A percentile compares a stretch with the other conserved stretches of the same genome.
phyloP scores from a whole-genome alignment of 1,140 invertebrate genomes.

The Plodia interpunctella region DNA sequence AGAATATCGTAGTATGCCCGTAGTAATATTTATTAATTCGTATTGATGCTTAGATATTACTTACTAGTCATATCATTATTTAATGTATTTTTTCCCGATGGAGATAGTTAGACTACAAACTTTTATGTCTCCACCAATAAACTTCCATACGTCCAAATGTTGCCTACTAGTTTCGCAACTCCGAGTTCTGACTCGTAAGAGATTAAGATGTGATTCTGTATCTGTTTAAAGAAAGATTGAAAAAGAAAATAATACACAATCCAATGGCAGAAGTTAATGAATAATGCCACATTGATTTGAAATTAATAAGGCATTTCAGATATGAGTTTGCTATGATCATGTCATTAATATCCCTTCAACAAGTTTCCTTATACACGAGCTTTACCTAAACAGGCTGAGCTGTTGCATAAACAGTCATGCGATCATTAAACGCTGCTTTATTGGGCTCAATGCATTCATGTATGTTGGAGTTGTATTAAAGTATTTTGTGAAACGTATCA shows the following conservation, averaged over 20 bases:
- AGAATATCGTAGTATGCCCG: too few relatives aligned
- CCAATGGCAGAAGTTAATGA: background rate
- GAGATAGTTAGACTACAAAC: too few relatives aligned
- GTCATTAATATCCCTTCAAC: background rate
- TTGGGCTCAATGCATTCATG: slow-evolving; percentile 13
- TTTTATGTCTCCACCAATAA: too few relatives aligned
- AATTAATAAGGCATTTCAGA: background rate
- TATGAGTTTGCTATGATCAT: slow-evolving; percentile 5
- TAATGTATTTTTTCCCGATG: too few relatives aligned
- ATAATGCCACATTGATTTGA: background rate
- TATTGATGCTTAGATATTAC: too few relatives aligned
- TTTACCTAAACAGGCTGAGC: background rate
- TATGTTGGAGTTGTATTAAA: background rate
- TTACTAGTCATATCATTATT: too few relatives aligned
- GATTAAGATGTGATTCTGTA: too few relatives aligned
- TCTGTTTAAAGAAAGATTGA: background rate
- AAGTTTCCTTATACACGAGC: background rate
- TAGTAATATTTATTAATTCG: too few relatives aligned
- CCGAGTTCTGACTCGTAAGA: too few relatives aligned
- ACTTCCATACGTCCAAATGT: too few relatives aligned
- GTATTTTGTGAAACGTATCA: too few relatives aligned
- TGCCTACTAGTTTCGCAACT: too few relatives aligned
- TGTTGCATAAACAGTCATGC: slow-evolving; percentile 7
- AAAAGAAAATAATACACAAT: background rate
- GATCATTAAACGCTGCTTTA: slow-evolving; percentile 14